Evolutionary conservation across 2,888 invertebrate species (phyloP), one percentile per base, ranked within the genome.

Genomic region (Agrochola circellaris): DNA sequence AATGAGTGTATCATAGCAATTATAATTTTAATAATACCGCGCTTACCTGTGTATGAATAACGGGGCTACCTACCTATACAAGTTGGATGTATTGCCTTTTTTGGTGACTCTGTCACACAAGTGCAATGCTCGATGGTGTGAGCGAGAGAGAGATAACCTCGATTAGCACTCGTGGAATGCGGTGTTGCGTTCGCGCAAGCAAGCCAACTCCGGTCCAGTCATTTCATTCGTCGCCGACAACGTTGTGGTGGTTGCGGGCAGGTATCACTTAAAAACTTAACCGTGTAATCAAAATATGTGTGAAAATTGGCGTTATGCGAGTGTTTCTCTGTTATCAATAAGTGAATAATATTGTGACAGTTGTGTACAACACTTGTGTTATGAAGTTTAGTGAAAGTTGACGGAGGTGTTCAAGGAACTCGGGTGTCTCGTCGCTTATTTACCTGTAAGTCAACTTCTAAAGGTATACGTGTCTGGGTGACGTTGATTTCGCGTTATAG

Each of bases 381-480:
- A 96, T 96, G 96, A 95, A 94, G 95, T 94, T 94, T 92, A 91
- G 93, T 93, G 94, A 93, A 91, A 94, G 95, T 95, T 96, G 94
- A 95, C 94, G 94, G 92, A 92, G 93, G 89, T 91, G 92, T 90
- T 89, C 90, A 92, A 94, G 93, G 93, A 94, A 94, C 93, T 94
- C 92, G 91, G 94, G 93, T 92, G 94, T 92, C 91, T 93, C 91
- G 91, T 88, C 91, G 90, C 91, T 88, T 95, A 94, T 94, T 94
- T 94, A 94, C 93, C 93, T 93, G 95, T 95, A 95, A 95, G 95
- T 95, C 89, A 90, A 91, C 89, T 92, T 90, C 83, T 90, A 88
- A 88, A 92, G 91, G 91, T 92, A 91, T 93, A 95, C 95, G 95
- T 95, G 95, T 95, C 94, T 91, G 91, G 88, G 92, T 95, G 95